These are phyloP conservation scores for Bos javanicus DNA, from an alignment of 2,113 vertebrate species.

Conservation along the genomic window DNA sequence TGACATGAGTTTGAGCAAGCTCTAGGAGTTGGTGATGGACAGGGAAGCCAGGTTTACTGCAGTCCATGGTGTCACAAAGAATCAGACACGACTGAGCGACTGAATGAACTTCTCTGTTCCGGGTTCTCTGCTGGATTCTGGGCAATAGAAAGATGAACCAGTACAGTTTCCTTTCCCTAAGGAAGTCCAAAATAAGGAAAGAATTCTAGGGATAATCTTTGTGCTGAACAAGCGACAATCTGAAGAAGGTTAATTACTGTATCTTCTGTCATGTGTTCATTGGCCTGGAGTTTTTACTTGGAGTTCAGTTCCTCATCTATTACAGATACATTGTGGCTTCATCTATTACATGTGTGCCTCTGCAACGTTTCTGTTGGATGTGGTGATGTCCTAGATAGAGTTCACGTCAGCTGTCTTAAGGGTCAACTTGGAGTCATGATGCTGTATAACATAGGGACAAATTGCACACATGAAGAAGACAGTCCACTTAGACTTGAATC, in stretches of 20 bases:
- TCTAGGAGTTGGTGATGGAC: background rate
- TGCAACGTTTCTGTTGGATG: background rate
- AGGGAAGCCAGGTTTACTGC: background rate
- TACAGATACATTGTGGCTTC: background rate
- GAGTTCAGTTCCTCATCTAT: background rate
- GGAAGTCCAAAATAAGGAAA: background rate
- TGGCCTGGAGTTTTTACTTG: background rate
- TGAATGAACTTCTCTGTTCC: background rate
- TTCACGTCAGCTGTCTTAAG: background rate
- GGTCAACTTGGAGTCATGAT: background rate
- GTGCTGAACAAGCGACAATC: background rate
- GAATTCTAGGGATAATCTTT: background rate
- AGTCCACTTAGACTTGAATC: background rate
- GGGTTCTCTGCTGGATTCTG: background rate
- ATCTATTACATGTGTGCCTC: background rate
- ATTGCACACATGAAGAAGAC: background rate
- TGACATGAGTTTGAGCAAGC: background rate
- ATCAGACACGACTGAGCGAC: background rate
- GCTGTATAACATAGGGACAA: background rate
- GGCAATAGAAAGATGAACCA: background rate
- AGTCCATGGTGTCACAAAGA: background rate
- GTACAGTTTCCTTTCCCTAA: background rate
- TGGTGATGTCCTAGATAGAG: background rate
- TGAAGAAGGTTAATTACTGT: background rate
- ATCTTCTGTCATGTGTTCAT: background rate